Conservation (phyloP, 2,888 invertebrate genomes). For the Erynnis tages region DNA sequence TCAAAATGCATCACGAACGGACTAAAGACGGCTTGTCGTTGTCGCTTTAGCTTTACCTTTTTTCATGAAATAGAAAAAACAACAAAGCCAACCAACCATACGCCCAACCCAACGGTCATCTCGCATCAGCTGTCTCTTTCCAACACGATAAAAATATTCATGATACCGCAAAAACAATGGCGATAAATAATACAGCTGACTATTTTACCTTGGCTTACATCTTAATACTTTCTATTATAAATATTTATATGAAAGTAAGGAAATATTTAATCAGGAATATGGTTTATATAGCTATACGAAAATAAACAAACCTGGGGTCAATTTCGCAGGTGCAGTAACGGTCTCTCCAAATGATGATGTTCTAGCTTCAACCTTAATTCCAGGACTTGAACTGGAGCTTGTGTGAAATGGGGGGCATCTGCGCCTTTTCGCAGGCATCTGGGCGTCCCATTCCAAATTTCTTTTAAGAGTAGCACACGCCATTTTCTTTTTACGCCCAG, state of each 20-base stretch:
- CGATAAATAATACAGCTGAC: conserved; percentile 64
- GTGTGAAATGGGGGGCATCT: conserved; percentile 94
- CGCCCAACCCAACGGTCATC: conserved; percentile 65
- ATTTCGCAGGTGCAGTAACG: conserved; percentile 85
- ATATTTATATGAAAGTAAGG: no score
- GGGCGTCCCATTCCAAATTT: conserved; percentile 96
- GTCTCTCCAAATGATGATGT: conserved; percentile 92
- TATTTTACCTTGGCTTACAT: no score
- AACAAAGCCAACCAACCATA: conserved; percentile 55
- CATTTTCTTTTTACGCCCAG: conserved; percentile 89
- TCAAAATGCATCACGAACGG: background rate
- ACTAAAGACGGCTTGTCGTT: background rate
- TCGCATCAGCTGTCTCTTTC: conserved; percentile 63
- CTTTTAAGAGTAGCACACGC: conserved; percentile 99
- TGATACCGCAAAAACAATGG: conserved; percentile 66
- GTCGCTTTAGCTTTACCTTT: conserved; percentile 11
- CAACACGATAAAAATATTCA: conserved; percentile 71
- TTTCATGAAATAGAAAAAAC: conserved; percentile 41
- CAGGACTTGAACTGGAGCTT: conserved; percentile 74
- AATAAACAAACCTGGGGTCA: conserved; percentile 91
- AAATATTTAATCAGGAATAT: conserved; percentile 3
- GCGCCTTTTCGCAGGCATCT: conserved; percentile 93
- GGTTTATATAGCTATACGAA: conserved; percentile 18
- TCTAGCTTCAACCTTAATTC: conserved; percentile 80
- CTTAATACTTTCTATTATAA: no score